Percentiles rank a stretch among this genome's conserved stretches.
Evolutionary conservation across 2,888 invertebrate genomes (phyloP).

Genomic region (Tenthredo mesomela): DNA sequence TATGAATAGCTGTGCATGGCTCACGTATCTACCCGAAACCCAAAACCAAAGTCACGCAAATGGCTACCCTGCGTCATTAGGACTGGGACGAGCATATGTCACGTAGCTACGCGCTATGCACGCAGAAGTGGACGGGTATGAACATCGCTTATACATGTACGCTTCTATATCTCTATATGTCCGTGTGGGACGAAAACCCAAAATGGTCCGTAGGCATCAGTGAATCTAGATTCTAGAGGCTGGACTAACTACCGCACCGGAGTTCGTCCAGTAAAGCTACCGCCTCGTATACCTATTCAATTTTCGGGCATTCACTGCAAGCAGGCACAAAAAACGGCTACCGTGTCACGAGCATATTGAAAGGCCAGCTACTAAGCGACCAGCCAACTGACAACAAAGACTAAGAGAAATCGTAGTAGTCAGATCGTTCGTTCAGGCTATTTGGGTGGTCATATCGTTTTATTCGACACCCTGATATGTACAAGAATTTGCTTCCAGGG

Average conservation of each 20-base stretch:
- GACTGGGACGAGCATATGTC: conserved; percentile 42
- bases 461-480: not conserved
- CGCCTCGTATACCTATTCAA: conserved; percentile 35
- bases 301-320: conserved; percentile 43
- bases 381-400: conserved; percentile 29
- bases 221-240: conserved; percentile 44
- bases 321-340: conserved; percentile 41
- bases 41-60: conserved; percentile 51
- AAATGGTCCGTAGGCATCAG: conserved; percentile 11
- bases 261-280: conserved; percentile 44
- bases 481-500: not conserved
- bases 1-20: conserved; percentile 41
- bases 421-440: not conserved
- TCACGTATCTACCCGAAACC: conserved; percentile 45
- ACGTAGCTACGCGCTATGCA: conserved; percentile 48
- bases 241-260: conserved; percentile 28
- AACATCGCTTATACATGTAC: not conserved
- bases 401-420: conserved; percentile 36
- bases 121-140: conserved; percentile 31
- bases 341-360: conserved; percentile 45
- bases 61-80: conserved; percentile 41
- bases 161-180: not conserved
- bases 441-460: conserved; percentile 2
- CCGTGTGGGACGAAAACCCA: conserved; percentile 21
- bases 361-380: conserved; percentile 27